These are phyloP conservation scores for Marmota flaviventris DNA, from an alignment of 2,113 vertebrate species.

Conservation along the genomic window DNA sequence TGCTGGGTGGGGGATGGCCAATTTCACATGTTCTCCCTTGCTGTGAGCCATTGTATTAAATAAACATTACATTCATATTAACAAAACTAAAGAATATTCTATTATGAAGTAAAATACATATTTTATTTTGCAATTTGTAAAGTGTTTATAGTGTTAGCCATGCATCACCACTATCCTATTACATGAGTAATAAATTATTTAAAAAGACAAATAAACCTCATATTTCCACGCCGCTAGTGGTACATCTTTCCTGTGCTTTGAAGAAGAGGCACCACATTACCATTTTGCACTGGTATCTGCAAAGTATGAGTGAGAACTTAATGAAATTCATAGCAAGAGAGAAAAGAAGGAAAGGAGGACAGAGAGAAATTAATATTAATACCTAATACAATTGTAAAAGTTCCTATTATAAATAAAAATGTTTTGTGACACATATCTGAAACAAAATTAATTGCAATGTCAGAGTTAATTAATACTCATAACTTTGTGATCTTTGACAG, in stretches of 20 bases:
- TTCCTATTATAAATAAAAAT: neutral
- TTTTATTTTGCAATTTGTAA: neutral
- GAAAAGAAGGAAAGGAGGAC: no score
- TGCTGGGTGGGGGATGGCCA: neutral
- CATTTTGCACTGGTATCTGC: neutral
- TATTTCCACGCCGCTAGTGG: neutral
- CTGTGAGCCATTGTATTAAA: neutral
- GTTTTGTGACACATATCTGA: neutral
- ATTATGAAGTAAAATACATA: neutral
- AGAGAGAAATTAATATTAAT: neutral
- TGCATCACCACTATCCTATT: neutral
- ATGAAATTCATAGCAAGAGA: neutral
- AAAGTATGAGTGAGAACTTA: slow-evolving; percentile 1
- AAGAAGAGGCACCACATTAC: neutral
- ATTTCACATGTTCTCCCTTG: neutral
- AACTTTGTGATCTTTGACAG: slow-evolving; percentile 30
- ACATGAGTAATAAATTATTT: neutral
- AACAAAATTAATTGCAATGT: neutral
- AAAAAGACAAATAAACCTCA: neutral
- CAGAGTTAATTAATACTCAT: slow-evolving; percentile 9
- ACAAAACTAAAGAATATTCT: neutral
- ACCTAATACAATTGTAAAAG: neutral
- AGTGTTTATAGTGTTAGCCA: neutral
- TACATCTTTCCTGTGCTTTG: neutral
- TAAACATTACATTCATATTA: neutral